These are phyloP conservation scores for Drosophila mauritiana DNA, from an alignment of 1,140 invertebrate species.

Conservation along the genomic window DNA sequence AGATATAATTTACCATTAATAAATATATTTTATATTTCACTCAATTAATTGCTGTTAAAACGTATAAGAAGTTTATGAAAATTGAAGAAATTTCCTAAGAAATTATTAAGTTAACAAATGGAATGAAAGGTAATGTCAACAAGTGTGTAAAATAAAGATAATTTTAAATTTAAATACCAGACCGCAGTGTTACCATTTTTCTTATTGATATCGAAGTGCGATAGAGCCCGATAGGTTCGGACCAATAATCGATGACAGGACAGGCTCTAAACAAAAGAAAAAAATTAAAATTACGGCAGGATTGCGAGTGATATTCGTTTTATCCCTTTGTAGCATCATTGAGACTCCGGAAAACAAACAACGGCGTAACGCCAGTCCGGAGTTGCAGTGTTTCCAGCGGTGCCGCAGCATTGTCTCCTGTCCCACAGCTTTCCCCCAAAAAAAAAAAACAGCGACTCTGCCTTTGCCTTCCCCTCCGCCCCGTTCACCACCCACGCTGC, in stretches of 20 bases:
- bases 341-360: constrained; percentile 2
- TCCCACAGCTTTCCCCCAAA: constrained; percentile 28
- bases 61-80: too few species aligned
- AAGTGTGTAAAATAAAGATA: too few species aligned
- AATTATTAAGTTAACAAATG: too few species aligned
- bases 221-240: too few species aligned
- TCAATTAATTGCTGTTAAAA: background rate
- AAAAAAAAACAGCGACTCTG: constrained; percentile 16
- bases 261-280: constrained; percentile 31
- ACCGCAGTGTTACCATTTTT: too few species aligned
- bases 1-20: background rate
- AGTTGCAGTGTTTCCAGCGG: constrained; percentile 1
- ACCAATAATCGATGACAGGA: too few species aligned
- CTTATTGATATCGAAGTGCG: too few species aligned
- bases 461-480: background rate
- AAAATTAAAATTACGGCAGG: constrained; percentile 17
- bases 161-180: too few species aligned
- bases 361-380: constrained; percentile 15
- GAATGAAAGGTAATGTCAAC: too few species aligned
- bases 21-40: background rate
- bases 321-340: constrained; percentile 17
- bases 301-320: constrained; percentile 27
- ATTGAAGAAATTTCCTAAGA: too few species aligned
- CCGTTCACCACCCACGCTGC: constrained; percentile 4
- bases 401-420: constrained; percentile 24